Conservation (phyloP, 2,888 invertebrate species). For the Gonocerus acuteangulatus region DNA sequence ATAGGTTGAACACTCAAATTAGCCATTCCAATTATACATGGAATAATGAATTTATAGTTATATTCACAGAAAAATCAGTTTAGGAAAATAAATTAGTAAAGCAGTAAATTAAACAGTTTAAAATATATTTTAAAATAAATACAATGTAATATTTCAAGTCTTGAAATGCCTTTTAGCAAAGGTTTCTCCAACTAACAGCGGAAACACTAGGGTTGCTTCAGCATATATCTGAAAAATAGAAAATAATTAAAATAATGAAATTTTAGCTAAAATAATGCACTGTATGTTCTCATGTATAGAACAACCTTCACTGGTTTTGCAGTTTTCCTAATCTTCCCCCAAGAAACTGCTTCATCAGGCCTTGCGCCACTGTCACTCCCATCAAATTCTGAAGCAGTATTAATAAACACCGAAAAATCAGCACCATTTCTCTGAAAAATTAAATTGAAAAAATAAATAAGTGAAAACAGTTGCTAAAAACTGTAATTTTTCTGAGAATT, state of each 20-base stretch:
- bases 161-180: constrained; percentile 61
- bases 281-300: neutral
- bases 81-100: too few species aligned
- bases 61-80: too few species aligned
- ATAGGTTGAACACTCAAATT: too few species aligned
- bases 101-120: neutral
- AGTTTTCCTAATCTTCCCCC: constrained; percentile 91
- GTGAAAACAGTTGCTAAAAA: neutral
- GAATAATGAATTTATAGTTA: too few species aligned
- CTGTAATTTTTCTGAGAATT: neutral
- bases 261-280: too few species aligned
- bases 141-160: neutral
- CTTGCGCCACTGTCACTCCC: constrained; percentile 95
- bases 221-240: constrained; percentile 59
- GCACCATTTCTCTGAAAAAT: constrained; percentile 77
- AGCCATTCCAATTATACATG: too few species aligned
- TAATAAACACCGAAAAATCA: constrained; percentile 89
- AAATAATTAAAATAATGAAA: constrained; percentile 13
- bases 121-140: neutral
- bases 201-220: constrained; percentile 90
- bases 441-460: neutral
- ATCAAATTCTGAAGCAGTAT: constrained; percentile 93
- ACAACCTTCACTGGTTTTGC: constrained; percentile 79
- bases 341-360: constrained; percentile 97
- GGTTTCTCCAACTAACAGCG: constrained; percentile 89